phyloP scores from a whole-genome alignment of 2,888 invertebrate genomes.

The Dendrolimus houi region DNA sequence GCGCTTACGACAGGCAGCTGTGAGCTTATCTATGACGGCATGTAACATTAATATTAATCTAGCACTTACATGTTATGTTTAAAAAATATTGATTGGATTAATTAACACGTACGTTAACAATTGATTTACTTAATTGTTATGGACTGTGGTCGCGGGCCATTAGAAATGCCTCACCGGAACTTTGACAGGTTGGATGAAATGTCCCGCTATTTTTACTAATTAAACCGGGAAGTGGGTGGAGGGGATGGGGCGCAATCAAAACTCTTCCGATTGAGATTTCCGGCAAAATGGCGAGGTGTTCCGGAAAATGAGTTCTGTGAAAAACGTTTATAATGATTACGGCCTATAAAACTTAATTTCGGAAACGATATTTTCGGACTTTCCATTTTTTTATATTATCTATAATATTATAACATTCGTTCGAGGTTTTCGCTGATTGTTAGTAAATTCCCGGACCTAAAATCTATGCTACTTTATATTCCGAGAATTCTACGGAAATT shows the following conservation, averaged over 20 bases:
- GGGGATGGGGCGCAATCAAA: constrained; percentile 15
- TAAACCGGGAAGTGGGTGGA: constrained; percentile 42
- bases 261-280: constrained; percentile 21
- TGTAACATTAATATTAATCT: too few species aligned
- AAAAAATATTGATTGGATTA: too few species aligned
- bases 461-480: too few species aligned
- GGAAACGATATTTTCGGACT: background rate
- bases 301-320: constrained; percentile 9
- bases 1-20: too few species aligned
- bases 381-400: too few species aligned
- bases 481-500: too few species aligned
- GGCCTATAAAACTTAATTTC: constrained; percentile 10
- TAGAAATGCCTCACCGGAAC: constrained; percentile 50
- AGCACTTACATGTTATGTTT: too few species aligned
- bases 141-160: background rate
- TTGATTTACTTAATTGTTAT: background rate
- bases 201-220: constrained; percentile 71
- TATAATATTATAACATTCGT: too few species aligned
- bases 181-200: constrained; percentile 70
- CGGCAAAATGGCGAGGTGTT: constrained; percentile 9
- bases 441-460: too few species aligned
- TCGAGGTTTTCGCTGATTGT: too few species aligned
- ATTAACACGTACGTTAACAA: too few species aligned
- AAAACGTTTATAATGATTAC: constrained; percentile 12
- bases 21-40: too few species aligned